phyloP scores from a whole-genome alignment of 2,888 invertebrate genomes.

The Chironomus tentans region DNA sequence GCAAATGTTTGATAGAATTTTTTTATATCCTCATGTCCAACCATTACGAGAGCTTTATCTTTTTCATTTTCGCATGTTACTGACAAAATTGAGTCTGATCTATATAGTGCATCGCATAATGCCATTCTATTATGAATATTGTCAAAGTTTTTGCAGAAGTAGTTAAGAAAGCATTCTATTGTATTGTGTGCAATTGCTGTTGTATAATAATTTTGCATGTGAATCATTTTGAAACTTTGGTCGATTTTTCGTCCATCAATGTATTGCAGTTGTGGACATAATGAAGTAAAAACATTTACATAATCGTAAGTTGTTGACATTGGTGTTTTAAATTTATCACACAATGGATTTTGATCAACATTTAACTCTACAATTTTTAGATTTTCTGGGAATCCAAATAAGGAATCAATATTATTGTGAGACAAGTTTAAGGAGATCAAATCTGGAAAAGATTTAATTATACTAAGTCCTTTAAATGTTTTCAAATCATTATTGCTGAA shows the following conservation, averaged over 20 bases:
- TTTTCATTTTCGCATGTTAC: no score
- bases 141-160: background rate
- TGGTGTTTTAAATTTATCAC: background rate
- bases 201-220: background rate
- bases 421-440: background rate
- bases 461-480: background rate
- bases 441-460: background rate
- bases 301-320: background rate
- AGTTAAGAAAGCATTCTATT: background rate
- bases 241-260: conserved; percentile 5
- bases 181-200: background rate
- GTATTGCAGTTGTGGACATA: background rate
- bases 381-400: background rate
- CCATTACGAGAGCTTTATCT: background rate
- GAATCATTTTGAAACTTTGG: background rate
- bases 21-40: background rate
- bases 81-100: background rate
- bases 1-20: background rate
- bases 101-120: background rate
- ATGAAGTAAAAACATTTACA: background rate
- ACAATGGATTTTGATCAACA: conserved; percentile 2
- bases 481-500: background rate
- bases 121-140: background rate
- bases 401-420: background rate
- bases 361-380: background rate